These are phyloP conservation scores for Piscicola geometra DNA, from an alignment of 2,888 invertebrate genomes.

Conservation along the genomic window DNA sequence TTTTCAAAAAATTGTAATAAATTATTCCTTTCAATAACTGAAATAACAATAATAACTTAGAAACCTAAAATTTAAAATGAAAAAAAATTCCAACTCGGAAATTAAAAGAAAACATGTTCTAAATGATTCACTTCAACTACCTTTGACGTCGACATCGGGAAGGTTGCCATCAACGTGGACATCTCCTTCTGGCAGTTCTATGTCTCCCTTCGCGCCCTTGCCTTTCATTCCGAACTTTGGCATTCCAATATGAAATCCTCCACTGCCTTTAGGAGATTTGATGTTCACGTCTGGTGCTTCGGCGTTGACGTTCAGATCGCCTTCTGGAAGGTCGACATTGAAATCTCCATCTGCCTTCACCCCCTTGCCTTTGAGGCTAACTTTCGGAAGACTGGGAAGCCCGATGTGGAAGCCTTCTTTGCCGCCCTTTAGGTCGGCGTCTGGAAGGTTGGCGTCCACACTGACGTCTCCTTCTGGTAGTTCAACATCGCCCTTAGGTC, in stretches of 20 bases:
- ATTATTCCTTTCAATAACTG: too few species aligned
- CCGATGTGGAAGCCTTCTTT: conserved; percentile 21
- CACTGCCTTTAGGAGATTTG: conserved; percentile 25
- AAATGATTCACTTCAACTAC: background rate
- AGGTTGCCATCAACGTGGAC: conserved; percentile 25
- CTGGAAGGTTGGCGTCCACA: conserved; percentile 12
- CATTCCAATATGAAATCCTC: conserved; percentile 25
- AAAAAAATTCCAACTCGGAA: too few species aligned
- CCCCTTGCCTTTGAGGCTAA: conserved; percentile 23
- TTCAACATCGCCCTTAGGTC: conserved; percentile 20
- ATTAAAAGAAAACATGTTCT: too few species aligned
- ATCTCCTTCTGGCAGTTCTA: conserved; percentile 18
- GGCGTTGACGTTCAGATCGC: conserved; percentile 13
- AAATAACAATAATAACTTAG: too few species aligned
- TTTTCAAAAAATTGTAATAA: too few species aligned
- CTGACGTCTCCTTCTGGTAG: conserved; percentile 15
- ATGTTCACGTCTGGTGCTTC: conserved; percentile 25
- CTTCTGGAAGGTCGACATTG: conserved; percentile 21
- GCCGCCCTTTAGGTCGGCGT: background rate
- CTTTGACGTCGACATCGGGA: conserved; percentile 29
- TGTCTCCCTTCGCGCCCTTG: conserved; percentile 23
- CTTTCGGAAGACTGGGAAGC: conserved; percentile 15
- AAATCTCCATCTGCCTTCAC: conserved; percentile 24
- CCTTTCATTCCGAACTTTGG: background rate
- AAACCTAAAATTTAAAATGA: too few species aligned